Base-by-base conservation (phyloP, 1,140 invertebrate species). In the Anastrepha ludens region DNA sequence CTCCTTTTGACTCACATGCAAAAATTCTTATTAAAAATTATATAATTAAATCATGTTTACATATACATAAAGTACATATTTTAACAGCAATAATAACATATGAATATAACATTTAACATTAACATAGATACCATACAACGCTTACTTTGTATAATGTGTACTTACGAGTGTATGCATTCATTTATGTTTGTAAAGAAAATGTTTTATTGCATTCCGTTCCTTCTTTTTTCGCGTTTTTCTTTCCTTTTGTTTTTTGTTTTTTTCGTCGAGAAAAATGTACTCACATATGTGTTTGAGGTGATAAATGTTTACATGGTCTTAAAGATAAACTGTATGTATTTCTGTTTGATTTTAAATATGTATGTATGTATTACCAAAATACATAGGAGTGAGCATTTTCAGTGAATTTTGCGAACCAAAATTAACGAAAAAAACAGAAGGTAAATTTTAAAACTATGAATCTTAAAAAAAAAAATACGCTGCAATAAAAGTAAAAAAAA, bases 21-120 rank as follows among this genome's bases (percentile, higher is more conserved):
- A 47, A 17, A 74, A 47, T 8, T 8, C 39, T 47, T 39, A 3
- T 74, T 47, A 2, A 5, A 74, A 74, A 74, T 47, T 44, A 74
- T 74, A 74, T 2, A 5, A 62, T 62, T 62, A 62, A 62, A 62
- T 62, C n/a, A 9, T 47, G 13, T n/a, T 17, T 17, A 17, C 5
- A 58, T 5, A 4, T 74, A 47, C 13, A 44, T 47, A 44, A 15
- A 44, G 65, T 39, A 39, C 39, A 44, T 50, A 50, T 74, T 74
- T 44, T 47, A 50, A 74, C 70, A 74, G 70, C 70, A 74, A 74
- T 17, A 74, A 74, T 41, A 74, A 74, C 41, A 74, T 70, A 17
- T 74, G 6, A 47, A 74, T 50, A 74, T 6, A 50, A 39, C 47
- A 74, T 74, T 47, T 50, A 50, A 47, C 70, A 47, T 74, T 74